Conservation (phyloP, 2,797 vertebrate genomes). For the Manis crassicaudata region DNA sequence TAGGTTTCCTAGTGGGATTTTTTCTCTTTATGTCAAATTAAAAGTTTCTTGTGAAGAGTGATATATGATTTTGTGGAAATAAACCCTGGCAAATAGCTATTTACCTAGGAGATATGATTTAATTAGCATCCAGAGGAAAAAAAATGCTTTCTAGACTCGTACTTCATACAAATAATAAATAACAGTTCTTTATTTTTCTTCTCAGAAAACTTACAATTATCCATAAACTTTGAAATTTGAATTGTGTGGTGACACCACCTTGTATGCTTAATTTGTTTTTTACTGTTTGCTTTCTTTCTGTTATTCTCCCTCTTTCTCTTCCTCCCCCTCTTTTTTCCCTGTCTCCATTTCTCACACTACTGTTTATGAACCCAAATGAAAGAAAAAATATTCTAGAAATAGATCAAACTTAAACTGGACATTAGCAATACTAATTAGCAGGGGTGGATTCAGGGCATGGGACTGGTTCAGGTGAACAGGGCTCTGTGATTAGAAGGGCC, state of each 20-base stretch:
- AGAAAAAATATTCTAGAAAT: not conserved
- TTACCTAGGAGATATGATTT: not conserved
- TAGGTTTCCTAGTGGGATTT: not conserved
- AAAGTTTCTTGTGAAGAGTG: not conserved
- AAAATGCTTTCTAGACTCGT: not conserved
- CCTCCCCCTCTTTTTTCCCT: not conserved
- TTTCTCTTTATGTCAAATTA: not conserved
- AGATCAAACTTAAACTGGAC: not conserved
- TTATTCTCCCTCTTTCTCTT: too few relatives aligned
- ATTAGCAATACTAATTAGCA: not conserved
- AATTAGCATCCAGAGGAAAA: not conserved
- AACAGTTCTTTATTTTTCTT: not conserved
- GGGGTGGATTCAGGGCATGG: rapidly evolving
- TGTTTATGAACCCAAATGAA: not conserved
- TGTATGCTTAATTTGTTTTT: not conserved
- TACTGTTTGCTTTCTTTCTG: not conserved
- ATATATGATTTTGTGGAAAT: not conserved
- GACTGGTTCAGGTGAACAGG: not conserved
- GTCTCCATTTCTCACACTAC: not conserved
- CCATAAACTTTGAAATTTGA: not conserved
- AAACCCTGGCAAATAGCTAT: not conserved
- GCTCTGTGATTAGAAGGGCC: not conserved
- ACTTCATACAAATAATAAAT: not conserved
- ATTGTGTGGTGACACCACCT: rapidly evolving
- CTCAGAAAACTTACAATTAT: not conserved